Evolutionary conservation across 2,113 vertebrate genomes (phyloP), one percentile per base, ranked within the genome.

Genomic region (Geococcyx californianus): DNA sequence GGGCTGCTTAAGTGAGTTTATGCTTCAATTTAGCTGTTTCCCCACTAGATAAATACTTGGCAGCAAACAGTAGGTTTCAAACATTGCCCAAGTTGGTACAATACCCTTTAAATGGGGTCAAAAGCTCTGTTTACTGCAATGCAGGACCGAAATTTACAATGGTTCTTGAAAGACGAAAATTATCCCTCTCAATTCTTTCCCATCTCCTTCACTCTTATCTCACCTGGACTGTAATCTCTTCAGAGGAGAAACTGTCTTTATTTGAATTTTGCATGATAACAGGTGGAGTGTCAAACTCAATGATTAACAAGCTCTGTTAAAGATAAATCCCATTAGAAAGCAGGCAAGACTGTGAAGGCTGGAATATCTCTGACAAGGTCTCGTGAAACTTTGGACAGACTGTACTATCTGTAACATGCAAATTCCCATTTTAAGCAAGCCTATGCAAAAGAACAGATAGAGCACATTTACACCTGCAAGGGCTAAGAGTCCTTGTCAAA

Each of bases 291-390:
- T 23, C 21, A 29, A 79, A 59, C 16, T 88, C 64, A 93, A 47
- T 83, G 47, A 93, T 88, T 90, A 93, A 85, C 72, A 59, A 79
- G 51, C 47, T 31, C 31, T 28, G 82, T 74, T 67, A 93, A 91
- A 89, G 45, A 34, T 13, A 77, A 85, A 64, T 54, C 77, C 63
- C 72, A 47, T 51, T 16, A 54, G 60, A 38, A 60, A 44, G 13
- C 49, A 26, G 1, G 38, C 28, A 17, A 36, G 19, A 11, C 58
- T 89, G 36, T 16, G 73, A 56, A 75, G 62, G 49, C 62, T 60
- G 84, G 11, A 28, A 51, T 81, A 84, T 56, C 34, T 68, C 52
- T 40, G 11, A 54, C 0, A 2, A 74, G 45, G 13, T 33, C 56
- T 19, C 3, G 4, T 0, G 12, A 73, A 66, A 45, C 58, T 85